Conservation (phyloP, 1,140 invertebrate species). For the Procambarus virginalis region DNA sequence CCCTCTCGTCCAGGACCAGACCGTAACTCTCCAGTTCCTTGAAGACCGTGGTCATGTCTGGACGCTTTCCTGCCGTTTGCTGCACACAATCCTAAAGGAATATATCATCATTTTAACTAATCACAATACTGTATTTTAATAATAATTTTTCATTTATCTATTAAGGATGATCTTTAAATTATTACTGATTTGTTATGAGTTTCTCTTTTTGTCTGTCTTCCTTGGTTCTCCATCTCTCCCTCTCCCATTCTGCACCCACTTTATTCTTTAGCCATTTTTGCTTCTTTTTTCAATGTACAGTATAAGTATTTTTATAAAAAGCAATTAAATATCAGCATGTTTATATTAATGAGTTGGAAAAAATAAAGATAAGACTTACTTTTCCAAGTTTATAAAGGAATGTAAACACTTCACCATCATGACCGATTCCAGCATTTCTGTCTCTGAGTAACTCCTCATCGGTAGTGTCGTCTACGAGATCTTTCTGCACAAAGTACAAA, state of each 20-base stretch:
- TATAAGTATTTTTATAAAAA: too few relatives aligned
- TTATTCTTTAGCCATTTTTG: too few relatives aligned
- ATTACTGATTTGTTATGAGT: too few relatives aligned
- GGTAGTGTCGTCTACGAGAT: constrained; percentile 77
- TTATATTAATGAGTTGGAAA: not conserved
- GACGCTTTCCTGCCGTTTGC: constrained; percentile 75
- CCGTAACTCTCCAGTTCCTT: constrained; percentile 73
- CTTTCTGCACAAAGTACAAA: constrained; percentile 75
- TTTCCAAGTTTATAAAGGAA: constrained; percentile 78
- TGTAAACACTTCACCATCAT: constrained; percentile 76
- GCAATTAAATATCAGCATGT: too few relatives aligned
- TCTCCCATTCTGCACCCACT: too few relatives aligned
- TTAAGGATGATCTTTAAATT: too few relatives aligned
- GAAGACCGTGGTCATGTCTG: constrained; percentile 80
- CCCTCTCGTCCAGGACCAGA: constrained; percentile 33
- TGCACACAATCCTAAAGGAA: not conserved
- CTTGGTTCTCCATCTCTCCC: too few relatives aligned
- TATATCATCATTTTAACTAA: too few relatives aligned
- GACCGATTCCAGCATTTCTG: constrained; percentile 75
- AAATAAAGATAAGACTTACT: constrained; percentile 21
- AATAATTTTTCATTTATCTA: too few relatives aligned
- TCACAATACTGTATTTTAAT: too few relatives aligned
- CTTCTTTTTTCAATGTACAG: too few relatives aligned
- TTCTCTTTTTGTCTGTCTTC: too few relatives aligned
- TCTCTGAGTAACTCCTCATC: constrained; percentile 77